A percentile compares a stretch with the other conserved stretches of the same genome.
Conservation (phyloP, 2,113 vertebrate genomes). For the Gymnocephalus cernua region DNA sequence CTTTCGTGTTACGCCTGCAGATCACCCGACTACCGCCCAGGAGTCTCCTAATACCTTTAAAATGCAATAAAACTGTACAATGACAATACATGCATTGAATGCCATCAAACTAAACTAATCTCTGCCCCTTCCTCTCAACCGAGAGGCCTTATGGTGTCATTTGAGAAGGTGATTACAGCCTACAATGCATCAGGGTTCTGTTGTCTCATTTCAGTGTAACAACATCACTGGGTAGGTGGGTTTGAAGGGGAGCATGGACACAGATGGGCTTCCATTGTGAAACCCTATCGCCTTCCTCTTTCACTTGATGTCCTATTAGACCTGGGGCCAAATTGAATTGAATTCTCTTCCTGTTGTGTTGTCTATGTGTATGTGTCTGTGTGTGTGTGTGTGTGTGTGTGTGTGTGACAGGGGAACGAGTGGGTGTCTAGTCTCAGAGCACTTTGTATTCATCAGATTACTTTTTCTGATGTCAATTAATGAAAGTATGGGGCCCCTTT, state of each 20-base stretch:
- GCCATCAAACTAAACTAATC: slow-evolving; percentile 62
- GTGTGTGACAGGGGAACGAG: slow-evolving; percentile 9
- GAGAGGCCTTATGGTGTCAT: slow-evolving; percentile 26
- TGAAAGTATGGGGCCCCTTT: slow-evolving; percentile 58
- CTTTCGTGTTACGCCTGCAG: slow-evolving; percentile 22
- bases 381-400: slow-evolving; percentile 15
- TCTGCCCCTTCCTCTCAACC: slow-evolving; percentile 5
- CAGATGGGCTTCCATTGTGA: slow-evolving; percentile 80
- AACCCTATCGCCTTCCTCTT: slow-evolving; percentile 74
- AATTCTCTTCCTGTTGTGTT: slow-evolving; percentile 77
- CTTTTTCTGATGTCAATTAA: slow-evolving; percentile 68
- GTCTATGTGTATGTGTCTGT: slow-evolving; percentile 13
- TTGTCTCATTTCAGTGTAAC: slow-evolving; percentile 44
- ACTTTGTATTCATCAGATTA: slow-evolving; percentile 63
- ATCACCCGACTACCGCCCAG: slow-evolving; percentile 39
- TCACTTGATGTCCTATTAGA: slow-evolving; percentile 76
- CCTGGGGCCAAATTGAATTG: slow-evolving; percentile 74
- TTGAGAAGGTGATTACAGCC: slow-evolving; percentile 64
- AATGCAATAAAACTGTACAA: slow-evolving; percentile 46
- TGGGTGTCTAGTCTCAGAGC: slow-evolving; percentile 44
- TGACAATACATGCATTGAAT: slow-evolving; percentile 36
- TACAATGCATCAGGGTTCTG: slow-evolving; percentile 59
- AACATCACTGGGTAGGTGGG: slow-evolving; percentile 47
- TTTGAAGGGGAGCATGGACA: slow-evolving; percentile 45
- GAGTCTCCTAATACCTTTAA: slow-evolving; percentile 45